Conservation (phyloP, 2,113 vertebrate species). For the Stegostoma tigrinum region DNA sequence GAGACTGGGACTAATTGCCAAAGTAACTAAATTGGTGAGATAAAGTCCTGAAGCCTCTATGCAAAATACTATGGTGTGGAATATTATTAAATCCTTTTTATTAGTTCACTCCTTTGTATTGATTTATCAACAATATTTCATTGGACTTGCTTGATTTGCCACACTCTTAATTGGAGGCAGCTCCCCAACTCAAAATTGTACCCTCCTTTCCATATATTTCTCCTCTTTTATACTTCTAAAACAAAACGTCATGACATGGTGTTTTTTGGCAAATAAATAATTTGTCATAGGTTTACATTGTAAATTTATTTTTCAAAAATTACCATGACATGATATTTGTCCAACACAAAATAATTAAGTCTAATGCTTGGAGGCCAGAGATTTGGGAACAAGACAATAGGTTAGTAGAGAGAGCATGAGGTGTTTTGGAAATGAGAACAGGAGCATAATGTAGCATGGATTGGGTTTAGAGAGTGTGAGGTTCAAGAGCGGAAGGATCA, state of each 20-base stretch:
- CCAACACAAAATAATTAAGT: background rate
- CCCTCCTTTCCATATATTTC: background rate
- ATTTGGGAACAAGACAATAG: too few species aligned
- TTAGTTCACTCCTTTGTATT: background rate
- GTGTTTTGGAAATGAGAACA: too few species aligned
- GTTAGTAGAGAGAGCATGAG: too few species aligned
- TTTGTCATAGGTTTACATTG: background rate
- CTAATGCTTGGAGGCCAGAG: too few species aligned
- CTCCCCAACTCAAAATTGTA: background rate
- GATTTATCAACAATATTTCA: background rate
- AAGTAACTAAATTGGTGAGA: background rate
- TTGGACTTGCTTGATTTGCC: background rate
- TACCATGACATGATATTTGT: background rate
- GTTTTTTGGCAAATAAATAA: background rate
- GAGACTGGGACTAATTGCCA: background rate
- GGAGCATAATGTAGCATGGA: too few species aligned
- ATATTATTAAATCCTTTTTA: background rate
- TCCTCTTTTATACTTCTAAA: background rate
- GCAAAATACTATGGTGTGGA: background rate
- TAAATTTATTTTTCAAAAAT: background rate
- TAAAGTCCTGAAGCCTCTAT: background rate
- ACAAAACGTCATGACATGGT: background rate
- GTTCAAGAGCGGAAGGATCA: too few species aligned
- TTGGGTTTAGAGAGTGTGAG: too few species aligned
- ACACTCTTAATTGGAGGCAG: background rate